Evolutionary conservation across 2,113 vertebrate genomes (phyloP).

Genomic region (Arizona elegans): DNA sequence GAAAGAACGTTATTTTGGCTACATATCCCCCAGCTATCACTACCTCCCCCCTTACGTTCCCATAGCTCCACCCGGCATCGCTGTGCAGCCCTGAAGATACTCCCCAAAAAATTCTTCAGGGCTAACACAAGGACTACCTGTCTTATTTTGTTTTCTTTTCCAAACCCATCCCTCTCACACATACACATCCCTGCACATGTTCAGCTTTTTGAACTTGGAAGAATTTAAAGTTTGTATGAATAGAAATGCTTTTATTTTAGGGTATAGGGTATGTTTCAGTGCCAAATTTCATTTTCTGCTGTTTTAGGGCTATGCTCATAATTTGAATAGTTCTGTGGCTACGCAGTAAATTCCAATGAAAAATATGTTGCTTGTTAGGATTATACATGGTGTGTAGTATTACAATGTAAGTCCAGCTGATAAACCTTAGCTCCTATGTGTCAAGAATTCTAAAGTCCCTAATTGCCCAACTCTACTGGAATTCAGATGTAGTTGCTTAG

Average conservation of each 20-base stretch:
- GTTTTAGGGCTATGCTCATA: background rate
- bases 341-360: background rate
- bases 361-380: background rate
- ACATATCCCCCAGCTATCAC: no score
- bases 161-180: background rate
- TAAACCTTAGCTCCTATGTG: background rate
- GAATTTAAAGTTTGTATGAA: background rate
- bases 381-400: background rate
- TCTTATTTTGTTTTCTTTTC: background rate
- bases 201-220: background rate
- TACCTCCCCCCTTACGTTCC: no score
- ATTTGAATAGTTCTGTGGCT: background rate
- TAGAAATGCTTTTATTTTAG: background rate
- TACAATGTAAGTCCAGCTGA: background rate
- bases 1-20: no score
- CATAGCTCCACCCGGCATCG: no score
- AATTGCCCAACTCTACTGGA: background rate
- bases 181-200: background rate
- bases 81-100: no score
- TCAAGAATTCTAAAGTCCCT: background rate
- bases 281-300: background rate
- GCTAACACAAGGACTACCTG: no score
- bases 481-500: no score
- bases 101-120: no score
- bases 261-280: background rate